Evolutionary conservation across 2,113 vertebrate genomes (phyloP).

Genomic region (Sardina pilchardus): DNA sequence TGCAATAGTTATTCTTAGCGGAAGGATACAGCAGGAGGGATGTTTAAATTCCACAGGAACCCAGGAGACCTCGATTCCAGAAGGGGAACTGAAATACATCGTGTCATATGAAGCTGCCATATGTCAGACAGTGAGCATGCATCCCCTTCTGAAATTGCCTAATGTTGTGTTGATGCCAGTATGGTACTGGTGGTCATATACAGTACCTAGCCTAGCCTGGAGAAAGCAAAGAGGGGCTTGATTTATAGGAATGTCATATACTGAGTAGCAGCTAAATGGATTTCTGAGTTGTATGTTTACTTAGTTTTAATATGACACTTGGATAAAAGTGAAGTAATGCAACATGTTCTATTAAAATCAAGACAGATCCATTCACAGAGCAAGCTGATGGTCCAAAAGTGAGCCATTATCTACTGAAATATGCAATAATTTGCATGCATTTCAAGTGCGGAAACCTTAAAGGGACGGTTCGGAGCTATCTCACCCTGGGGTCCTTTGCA

Average conservation of each 20-base stretch:
- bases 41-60: neutral
- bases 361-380: too few relatives aligned
- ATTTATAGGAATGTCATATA: neutral
- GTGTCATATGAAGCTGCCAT: neutral
- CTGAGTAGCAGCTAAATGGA: neutral
- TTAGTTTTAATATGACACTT: neutral
- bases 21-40: neutral
- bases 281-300: neutral
- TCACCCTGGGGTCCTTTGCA: too few relatives aligned
- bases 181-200: too few relatives aligned
- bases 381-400: too few relatives aligned
- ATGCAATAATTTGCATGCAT: too few relatives aligned
- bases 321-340: neutral
- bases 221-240: neutral
- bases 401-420: too few relatives aligned
- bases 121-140: neutral
- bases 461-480: too few relatives aligned
- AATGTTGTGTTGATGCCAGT: neutral
- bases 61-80: neutral
- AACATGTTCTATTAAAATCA: too few relatives aligned
- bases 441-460: too few relatives aligned
- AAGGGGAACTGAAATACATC: neutral
- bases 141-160: neutral
- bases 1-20: neutral
- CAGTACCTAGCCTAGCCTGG: neutral